A percentile compares a stretch with the other conserved stretches of the same genome.
Evolutionary conservation across 2,888 invertebrate genomes (phyloP).

Genomic region (Eristalinus sepulchralis): DNA sequence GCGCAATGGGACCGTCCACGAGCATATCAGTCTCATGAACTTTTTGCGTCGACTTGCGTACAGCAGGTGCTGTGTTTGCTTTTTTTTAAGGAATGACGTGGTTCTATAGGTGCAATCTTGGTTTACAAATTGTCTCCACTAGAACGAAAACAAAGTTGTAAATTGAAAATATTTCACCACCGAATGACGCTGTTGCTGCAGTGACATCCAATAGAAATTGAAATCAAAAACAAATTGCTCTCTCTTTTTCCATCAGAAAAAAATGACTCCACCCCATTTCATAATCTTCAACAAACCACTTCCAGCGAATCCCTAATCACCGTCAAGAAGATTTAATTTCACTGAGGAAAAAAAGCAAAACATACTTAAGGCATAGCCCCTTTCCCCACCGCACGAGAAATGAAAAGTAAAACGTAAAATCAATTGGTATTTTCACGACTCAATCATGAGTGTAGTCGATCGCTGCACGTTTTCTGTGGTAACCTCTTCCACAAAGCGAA

Average conservation of each 20-base stretch:
- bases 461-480: slow-evolving; percentile 28
- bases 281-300: background rate
- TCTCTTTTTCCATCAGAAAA: background rate
- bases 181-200: no score
- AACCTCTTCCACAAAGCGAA: slow-evolving; percentile 31
- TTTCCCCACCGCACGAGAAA: background rate
- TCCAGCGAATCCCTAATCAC: background rate
- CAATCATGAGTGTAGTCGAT: slow-evolving; percentile 18
- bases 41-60: no score
- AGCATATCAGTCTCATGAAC: no score
- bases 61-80: no score
- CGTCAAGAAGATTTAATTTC: background rate
- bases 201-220: background rate
- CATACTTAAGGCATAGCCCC: background rate
- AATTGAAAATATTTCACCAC: no score
- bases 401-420: slow-evolving; percentile 28
- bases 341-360: background rate
- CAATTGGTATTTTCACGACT: slow-evolving; percentile 53
- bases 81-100: no score
- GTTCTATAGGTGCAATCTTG: no score
- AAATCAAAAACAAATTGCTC: background rate
- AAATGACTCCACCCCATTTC: background rate
- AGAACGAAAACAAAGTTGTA: no score
- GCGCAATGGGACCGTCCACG: no score
- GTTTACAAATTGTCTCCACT: no score